These are phyloP conservation scores for Hartigia nigra DNA, from an alignment of 2,888 invertebrate genomes.

Conservation along the genomic window DNA sequence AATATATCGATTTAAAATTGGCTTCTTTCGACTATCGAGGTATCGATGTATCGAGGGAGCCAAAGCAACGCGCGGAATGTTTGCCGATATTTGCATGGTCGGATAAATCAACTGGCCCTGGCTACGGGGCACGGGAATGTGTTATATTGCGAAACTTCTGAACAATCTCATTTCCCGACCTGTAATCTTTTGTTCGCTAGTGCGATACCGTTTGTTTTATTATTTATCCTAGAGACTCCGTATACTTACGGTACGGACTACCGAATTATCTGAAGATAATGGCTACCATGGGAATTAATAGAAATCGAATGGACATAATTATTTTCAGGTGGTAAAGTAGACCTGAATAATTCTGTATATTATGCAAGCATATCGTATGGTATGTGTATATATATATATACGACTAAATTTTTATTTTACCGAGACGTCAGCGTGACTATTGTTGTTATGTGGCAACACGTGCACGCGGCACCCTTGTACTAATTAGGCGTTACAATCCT, in stretches of 20 bases:
- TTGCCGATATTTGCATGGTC: neutral
- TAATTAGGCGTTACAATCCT: neutral
- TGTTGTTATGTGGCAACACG: neutral
- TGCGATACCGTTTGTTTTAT: neutral
- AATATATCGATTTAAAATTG: neutral
- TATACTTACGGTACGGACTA: no score
- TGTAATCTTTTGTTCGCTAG: neutral
- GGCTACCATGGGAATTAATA: no score
- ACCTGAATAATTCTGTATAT: no score
- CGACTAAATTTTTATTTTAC: no score
- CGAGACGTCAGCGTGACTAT: neutral
- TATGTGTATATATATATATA: neutral
- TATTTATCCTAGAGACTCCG: neutral
- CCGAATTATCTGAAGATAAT: no score
- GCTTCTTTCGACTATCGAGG: neutral
- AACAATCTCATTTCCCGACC: neutral
- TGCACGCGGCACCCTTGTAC: neutral
- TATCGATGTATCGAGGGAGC: neutral
- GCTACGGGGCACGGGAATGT: neutral
- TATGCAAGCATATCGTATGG: neutral
- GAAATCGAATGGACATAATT: no score
- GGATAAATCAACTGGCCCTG: neutral
- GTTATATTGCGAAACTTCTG: neutral
- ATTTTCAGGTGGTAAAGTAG: no score
- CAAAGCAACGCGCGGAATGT: neutral